These are phyloP conservation scores for Steinernema khuongi DNA, from an alignment of 1,140 invertebrate genomes.

Conservation along the genomic window DNA sequence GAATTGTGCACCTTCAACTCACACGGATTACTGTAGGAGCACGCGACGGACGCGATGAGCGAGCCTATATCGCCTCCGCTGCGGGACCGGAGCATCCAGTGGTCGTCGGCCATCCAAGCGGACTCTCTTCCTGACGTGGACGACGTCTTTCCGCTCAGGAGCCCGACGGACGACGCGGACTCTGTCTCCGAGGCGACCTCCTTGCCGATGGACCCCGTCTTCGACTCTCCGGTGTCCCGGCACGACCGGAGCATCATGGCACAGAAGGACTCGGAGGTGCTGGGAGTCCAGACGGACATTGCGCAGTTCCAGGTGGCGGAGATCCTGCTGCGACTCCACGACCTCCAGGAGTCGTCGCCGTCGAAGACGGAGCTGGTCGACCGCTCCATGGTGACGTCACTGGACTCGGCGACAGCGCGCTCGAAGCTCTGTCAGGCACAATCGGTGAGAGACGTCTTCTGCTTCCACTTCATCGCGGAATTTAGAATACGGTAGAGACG, in stretches of 20 bases:
- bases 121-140: not conserved
- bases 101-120: not conserved
- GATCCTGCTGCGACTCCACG: slow-evolving; percentile 34
- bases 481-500: not conserved
- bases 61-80: not conserved
- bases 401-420: not conserved
- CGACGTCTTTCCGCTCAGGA: not conserved
- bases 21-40: not conserved
- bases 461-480: not conserved
- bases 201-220: slow-evolving; percentile 47
- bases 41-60: slow-evolving; percentile 13
- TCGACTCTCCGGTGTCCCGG: not conserved
- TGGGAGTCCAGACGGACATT: slow-evolving; percentile 37
- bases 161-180: slow-evolving; percentile 30
- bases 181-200: slow-evolving; percentile 56
- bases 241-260: slow-evolving; percentile 4
- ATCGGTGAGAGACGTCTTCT: not conserved
- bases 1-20: too few relatives aligned
- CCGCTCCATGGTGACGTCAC: slow-evolving; percentile 11
- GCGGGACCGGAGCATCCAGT: not conserved
- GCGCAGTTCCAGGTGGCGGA: slow-evolving; percentile 42
- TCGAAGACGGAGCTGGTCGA: slow-evolving; percentile 11
- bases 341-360: slow-evolving; percentile 31
- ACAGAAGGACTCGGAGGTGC: slow-evolving; percentile 19
- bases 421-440: not conserved